Base-by-base conservation (phyloP, 2,888 invertebrate genomes). In the Chaetoderma sp. region DNA sequence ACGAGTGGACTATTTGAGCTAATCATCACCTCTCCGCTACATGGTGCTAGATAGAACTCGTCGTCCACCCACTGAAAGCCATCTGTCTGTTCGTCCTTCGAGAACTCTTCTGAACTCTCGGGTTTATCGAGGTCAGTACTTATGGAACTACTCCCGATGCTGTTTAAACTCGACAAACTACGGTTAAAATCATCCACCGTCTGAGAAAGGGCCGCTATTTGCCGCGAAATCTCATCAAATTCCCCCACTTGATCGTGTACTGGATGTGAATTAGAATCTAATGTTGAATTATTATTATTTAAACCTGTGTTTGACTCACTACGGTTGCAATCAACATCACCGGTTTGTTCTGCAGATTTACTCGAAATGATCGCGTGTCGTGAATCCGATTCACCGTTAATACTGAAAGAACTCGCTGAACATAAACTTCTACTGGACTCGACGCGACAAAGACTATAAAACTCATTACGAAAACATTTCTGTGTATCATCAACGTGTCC, bases 31-130 rank as follows among this genome's bases (percentile, higher is more conserved):
- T 79, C 79, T 13, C 80, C 81, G 45, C 77, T 76, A 61, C 75
- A 78, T 0, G 81, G 79, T 3, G 79, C 76, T 44, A 80, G 63
- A 60, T 76, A 80, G 61, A 80, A 80, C 59, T 82, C 81, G 63
- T 82, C 81, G 63, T 82, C 81, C 16, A 76, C 76, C 81, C 81
- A 82, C 27, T 80, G 79, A 52, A 80, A 82, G 1, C 80, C 81
- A 52, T 81, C 80, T 21, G 52, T n/a, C 3, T 28, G 28, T 28
- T 52, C 52, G 16, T 52, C 52, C 18, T 28, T 28, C 10, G 8
- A 32, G n/a, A n/a, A n/a, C n/a, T n/a, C n/a, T n/a, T n/a, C n/a
- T 2, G 52, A 30, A 4, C 32, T 28, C 52, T 52, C 13, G 16
- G 49, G 25, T 23, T 44, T 56, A 49, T 55, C 49, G 27, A 44